phyloP scores from a whole-genome alignment of 23 tunicate genomes.

The Clavelina lepadiformis region DNA sequence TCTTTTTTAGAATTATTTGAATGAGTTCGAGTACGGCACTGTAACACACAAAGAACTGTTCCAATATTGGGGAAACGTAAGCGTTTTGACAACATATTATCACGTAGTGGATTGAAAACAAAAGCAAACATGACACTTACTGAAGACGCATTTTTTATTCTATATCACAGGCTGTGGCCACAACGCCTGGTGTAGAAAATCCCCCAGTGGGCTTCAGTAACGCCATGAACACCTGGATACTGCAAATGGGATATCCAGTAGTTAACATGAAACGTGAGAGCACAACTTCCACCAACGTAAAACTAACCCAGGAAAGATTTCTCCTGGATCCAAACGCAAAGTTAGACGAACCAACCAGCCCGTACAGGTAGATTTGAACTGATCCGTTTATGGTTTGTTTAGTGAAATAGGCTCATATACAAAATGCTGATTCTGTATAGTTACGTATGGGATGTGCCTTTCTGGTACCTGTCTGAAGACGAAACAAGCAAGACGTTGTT shows the following conservation, averaged over 20 bases:
- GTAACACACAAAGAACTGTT: slow-evolving; percentile 49
- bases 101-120: not conserved
- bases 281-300: not conserved
- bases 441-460: slow-evolving; percentile 15
- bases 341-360: slow-evolving; percentile 41
- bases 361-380: slow-evolving; percentile 8
- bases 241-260: slow-evolving; percentile 79
- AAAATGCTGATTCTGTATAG: not conserved
- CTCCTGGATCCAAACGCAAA: slow-evolving; percentile 40
- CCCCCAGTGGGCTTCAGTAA: slow-evolving; percentile 23
- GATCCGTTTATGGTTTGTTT: not conserved
- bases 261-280: slow-evolving; percentile 17
- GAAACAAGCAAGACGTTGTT: not conserved
- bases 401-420: not conserved
- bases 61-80: slow-evolving; percentile 54
- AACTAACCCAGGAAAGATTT: slow-evolving; percentile 47
- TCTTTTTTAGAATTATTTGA: slow-evolving; percentile 36
- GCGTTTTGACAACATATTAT: not conserved
- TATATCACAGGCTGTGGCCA: not conserved
- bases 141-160: no score
- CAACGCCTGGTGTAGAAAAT: not conserved
- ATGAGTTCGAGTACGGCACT: slow-evolving; percentile 31
- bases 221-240: slow-evolving; percentile 56
- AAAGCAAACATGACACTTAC: no score
- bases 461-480: slow-evolving; percentile 7